Evolutionary conservation across 2,113 vertebrate species (phyloP), one percentile per base, ranked within the genome.

Genomic region (Elanus axillaris): DNA sequence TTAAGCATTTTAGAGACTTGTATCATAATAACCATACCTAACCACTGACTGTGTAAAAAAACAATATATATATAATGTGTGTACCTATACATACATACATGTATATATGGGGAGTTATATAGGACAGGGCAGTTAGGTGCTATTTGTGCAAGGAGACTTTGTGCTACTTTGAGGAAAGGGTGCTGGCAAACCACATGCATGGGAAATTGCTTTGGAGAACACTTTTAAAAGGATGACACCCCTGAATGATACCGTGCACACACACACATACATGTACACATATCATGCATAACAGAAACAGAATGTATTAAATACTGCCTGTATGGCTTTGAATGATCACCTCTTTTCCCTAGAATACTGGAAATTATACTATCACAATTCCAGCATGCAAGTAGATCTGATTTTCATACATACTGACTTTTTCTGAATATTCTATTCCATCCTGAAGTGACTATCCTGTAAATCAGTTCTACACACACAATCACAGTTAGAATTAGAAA

Each of bases 241-340:
- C 48, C 55, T 53, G 45, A 60, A 72, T 53, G 20, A 58, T 16
- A 60, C 16, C 27, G 40, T 9, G 45, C 4, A 31, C 5, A 8
- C 19, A 53, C 21, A 58, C 9, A 29, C 4, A 6, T 6, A 29
- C 4, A 6, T 6, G 3, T 3, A 2, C 27, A 75, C 1, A 27
- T 5, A 27, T 21, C 12, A 47, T 18, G 18, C 26, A 47, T 40
- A 22, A 26, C 90, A 75, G 56, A 80, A 63, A 73, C 10, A 69
- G 43, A 90, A 81, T 10, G 60, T 73, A 68, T 11, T 71, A 74
- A 75, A 63, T 68, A 84, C 15, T 53, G 42, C 18, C 53, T 79
- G 38, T 52, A 79, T 72, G 62, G 34, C 52, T 83, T 88, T 81
- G 56, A 94, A 91, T 92, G 7, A 86, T 93, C 76, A 96, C 79